Percentiles rank a stretch among this genome's conserved stretches.
Conservation (phyloP, 2,113 vertebrate genomes). For the Anser cygnoides region DNA sequence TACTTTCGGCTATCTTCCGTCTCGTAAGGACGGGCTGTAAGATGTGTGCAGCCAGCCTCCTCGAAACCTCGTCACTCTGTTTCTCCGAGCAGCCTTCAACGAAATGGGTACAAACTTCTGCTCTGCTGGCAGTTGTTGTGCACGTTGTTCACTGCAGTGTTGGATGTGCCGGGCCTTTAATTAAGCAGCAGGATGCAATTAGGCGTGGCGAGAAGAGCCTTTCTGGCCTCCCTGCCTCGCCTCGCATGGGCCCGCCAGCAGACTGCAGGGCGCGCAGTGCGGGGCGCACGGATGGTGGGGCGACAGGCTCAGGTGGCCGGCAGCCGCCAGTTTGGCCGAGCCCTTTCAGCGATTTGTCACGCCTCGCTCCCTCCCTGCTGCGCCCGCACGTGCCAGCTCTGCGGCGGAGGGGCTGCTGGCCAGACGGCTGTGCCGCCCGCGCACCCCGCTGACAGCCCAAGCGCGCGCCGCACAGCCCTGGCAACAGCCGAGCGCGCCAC, state of each 20-base stretch:
- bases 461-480: constrained; percentile 75
- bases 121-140: constrained; percentile 5
- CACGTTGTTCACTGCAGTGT: background rate
- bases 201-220: constrained; percentile 64
- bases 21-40: background rate
- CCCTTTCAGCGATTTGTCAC: constrained; percentile 97
- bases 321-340: constrained; percentile 83
- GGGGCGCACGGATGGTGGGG: constrained; percentile 40
- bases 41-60: background rate
- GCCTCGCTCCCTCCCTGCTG: constrained; percentile 87
- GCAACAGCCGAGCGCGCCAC: constrained; percentile 82
- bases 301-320: constrained; percentile 92
- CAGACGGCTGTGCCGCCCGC: constrained; percentile 86
- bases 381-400: constrained; percentile 93
- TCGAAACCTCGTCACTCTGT: background rate
- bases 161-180: constrained; percentile 15
- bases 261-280: background rate
- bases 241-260: constrained; percentile 60
- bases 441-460: constrained; percentile 77
- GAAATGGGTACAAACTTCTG: background rate
- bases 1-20: background rate
- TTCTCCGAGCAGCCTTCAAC: background rate
- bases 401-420: constrained; percentile 81
- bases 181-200: constrained; percentile 65
- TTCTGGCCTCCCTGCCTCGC: constrained; percentile 41